Evolutionary conservation across 1,140 invertebrate species (phyloP), one percentile per base, ranked within the genome.

Genomic region (Rhopalosiphum maidis): DNA sequence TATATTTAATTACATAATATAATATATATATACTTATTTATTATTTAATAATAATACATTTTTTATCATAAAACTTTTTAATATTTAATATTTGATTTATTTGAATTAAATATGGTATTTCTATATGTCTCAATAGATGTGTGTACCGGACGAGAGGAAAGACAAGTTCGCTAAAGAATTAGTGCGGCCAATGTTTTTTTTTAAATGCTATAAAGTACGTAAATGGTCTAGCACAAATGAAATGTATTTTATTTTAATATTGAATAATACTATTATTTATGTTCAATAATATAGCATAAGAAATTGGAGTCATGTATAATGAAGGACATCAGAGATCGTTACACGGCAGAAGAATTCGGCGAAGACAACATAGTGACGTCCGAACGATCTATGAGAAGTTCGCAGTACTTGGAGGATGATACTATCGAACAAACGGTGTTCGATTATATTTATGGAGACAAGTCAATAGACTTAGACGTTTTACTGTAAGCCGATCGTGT

Each of bases 301-400:
- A 97, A 97, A 94, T 94, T 97, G 30, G 96, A 97, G 95, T 96
- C 96, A 0, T 97, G 96, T 94, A 96, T 97, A 83, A 96, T 97
- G 96, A 97, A 97, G 94, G 96, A 97, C 94, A 96, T 97, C 48
- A 95, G 96, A 35, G 96, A 97, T 94, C 95, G 96, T 86, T 97
- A 96, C 94, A 95, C 96, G 0, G 94, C 95, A 25, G 96, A 96
- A 30, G 96, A 96, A 48, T 93, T 94, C 5, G 94, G 95, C 37
- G 95, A 94, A 89, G 94, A 96, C 94, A 93, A 96, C 94, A 35
- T 95, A 95, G 68, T 93, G 77, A 91, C 77, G 23, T 93, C 91
- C 2, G 94, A 93, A 46, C 89, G 94, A 77, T 92, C 77, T 43
- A 90, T 94, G 94, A 68, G 43, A 68, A 94, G 90, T 30, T 54